Evolutionary conservation across 2,888 invertebrate genomes (phyloP).

Genomic region (Notocelia uddmanniana): DNA sequence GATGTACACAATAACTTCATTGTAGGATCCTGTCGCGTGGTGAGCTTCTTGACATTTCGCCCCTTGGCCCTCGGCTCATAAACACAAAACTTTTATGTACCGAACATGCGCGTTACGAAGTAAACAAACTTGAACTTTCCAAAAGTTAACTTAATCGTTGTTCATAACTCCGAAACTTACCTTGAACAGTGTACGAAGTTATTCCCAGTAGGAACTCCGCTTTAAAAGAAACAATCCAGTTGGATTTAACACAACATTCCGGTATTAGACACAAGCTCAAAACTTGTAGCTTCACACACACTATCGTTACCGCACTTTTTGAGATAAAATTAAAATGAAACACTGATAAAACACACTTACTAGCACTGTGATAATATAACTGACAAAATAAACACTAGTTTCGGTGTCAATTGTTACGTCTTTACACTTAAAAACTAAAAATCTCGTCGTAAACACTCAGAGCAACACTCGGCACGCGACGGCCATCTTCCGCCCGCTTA

Average conservation of each 20-base stretch:
- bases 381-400: slow-evolving; percentile 62
- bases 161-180: slow-evolving; percentile 60
- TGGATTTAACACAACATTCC: slow-evolving; percentile 81
- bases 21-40: neutral
- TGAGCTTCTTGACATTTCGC: slow-evolving; percentile 30
- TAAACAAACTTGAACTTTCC: slow-evolving; percentile 76
- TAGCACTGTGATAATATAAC: slow-evolving; percentile 55
- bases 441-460: slow-evolving; percentile 78
- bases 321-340: slow-evolving; percentile 68
- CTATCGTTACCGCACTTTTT: slow-evolving; percentile 75
- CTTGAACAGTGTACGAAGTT: slow-evolving; percentile 64
- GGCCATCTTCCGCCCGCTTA: slow-evolving; percentile 84
- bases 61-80: slow-evolving; percentile 32
- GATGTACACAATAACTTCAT: neutral
- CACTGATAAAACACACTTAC: slow-evolving; percentile 59
- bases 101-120: slow-evolving; percentile 79
- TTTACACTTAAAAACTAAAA: slow-evolving; percentile 73
- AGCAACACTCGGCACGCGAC: slow-evolving; percentile 81
- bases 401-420: slow-evolving; percentile 59
- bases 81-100: slow-evolving; percentile 56
- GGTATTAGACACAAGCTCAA: slow-evolving; percentile 73
- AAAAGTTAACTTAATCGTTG: slow-evolving; percentile 64
- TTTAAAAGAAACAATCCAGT: slow-evolving; percentile 74
- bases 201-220: slow-evolving; percentile 65
- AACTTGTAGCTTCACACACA: slow-evolving; percentile 78